A percentile compares a stretch with the other conserved stretches of the same genome.
phyloP scores from a whole-genome alignment of 2,888 invertebrate species.

The Tortricodes alternella region DNA sequence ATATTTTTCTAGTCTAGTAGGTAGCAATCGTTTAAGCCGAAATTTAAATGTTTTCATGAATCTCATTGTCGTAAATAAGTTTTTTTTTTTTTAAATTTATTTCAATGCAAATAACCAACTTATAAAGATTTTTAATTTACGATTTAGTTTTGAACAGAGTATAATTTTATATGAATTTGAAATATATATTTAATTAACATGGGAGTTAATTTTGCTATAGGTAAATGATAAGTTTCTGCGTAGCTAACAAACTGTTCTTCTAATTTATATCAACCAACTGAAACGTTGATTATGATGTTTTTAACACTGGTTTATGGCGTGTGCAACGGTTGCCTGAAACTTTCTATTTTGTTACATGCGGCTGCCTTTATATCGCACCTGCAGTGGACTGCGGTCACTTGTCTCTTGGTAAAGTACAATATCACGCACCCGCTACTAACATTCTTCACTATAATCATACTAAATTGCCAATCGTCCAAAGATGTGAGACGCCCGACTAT shows the following conservation, averaged over 20 bases:
- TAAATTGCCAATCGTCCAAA: conserved; percentile 62
- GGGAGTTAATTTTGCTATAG: too few species aligned
- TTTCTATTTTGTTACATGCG: conserved; percentile 84
- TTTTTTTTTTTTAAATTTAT: neutral
- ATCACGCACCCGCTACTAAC: conserved; percentile 85
- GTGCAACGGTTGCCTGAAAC: conserved; percentile 61
- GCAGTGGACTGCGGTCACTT: conserved; percentile 86
- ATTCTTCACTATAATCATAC: conserved; percentile 70
- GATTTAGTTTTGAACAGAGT: too few species aligned
- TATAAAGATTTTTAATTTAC: too few species aligned
- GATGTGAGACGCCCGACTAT: conserved; percentile 66
- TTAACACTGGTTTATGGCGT: conserved; percentile 33
- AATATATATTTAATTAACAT: too few species aligned
- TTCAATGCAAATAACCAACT: neutral
- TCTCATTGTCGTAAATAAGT: conserved; percentile 3
- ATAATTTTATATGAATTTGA: too few species aligned
- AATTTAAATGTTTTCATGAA: neutral
- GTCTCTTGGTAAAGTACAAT: conserved; percentile 87
- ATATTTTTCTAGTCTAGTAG: conserved; percentile 50
- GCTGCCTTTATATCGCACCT: conserved; percentile 82
- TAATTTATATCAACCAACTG: neutral
- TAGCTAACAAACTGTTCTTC: conserved; percentile 7
- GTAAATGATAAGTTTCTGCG: too few species aligned
- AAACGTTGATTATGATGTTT: conserved; percentile 11
- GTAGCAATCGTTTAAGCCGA: neutral